phyloP scores from a whole-genome alignment of 2,888 invertebrate species.

The Choristoneura rosaceana region DNA sequence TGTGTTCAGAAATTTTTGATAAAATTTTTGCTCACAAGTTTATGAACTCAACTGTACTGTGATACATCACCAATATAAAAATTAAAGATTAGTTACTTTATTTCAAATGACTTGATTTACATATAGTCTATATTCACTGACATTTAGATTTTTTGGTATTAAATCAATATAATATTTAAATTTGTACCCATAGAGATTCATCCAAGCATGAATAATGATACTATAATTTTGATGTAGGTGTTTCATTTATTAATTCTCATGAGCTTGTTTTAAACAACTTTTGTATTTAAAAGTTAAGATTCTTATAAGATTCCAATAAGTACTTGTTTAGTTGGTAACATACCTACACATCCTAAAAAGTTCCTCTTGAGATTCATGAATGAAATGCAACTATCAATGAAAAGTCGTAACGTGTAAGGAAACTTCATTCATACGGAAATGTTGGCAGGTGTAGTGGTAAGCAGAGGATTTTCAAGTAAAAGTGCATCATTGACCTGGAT shows the following conservation, averaged over 20 bases:
- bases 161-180: too few relatives aligned
- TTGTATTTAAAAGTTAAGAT: slow-evolving; percentile 3
- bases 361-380: slow-evolving; percentile 24
- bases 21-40: too few relatives aligned
- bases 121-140: too few relatives aligned
- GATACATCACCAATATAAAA: too few relatives aligned
- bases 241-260: not conserved
- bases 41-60: too few relatives aligned
- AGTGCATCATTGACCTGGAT: slow-evolving; percentile 33
- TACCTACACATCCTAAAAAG: slow-evolving; percentile 1
- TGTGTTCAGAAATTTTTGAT: too few relatives aligned
- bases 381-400: slow-evolving; percentile 38
- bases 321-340: not conserved
- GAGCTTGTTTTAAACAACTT: not conserved
- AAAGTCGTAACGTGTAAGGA: slow-evolving; percentile 13
- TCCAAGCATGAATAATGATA: not conserved
- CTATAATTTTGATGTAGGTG: not conserved
- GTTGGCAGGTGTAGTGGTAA: slow-evolving; percentile 5
- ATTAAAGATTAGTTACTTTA: too few relatives aligned
- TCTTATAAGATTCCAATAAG: slow-evolving; percentile 24
- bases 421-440: slow-evolving; percentile 13
- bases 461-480: slow-evolving; percentile 7
- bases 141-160: too few relatives aligned
- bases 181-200: too few relatives aligned
- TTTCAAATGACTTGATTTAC: too few relatives aligned